These are phyloP conservation scores for Drosophila greeni DNA, from an alignment of 2,888 invertebrate genomes.

Conservation along the genomic window DNA sequence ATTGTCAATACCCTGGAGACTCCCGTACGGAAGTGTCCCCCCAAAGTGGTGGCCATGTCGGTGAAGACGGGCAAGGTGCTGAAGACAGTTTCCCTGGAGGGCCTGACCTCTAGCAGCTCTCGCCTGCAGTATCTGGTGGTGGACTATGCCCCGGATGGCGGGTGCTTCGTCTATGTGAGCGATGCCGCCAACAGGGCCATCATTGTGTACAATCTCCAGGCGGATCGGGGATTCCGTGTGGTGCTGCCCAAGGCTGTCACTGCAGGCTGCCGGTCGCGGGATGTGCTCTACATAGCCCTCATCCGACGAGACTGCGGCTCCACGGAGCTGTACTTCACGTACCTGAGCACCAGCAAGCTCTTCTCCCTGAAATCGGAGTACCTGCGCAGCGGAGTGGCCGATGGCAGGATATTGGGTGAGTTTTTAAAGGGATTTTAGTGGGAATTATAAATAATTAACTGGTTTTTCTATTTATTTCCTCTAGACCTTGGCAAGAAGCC, in stretches of 20 bases:
- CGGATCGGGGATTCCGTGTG: constrained; percentile 83
- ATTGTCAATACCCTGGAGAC: constrained; percentile 84
- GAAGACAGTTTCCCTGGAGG: constrained; percentile 82
- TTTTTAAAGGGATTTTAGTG: constrained; percentile 64
- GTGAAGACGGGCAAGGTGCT: constrained; percentile 82
- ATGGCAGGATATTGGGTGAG: constrained; percentile 80
- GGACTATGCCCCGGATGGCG: constrained; percentile 83
- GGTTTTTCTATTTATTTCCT: background rate
- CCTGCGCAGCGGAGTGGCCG: constrained; percentile 81
- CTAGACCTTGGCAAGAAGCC: constrained; percentile 81
- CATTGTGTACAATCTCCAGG: constrained; percentile 84
- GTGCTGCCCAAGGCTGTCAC: constrained; percentile 81
- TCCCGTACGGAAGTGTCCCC: constrained; percentile 83
- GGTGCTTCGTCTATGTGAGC: constrained; percentile 83
- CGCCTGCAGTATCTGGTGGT: constrained; percentile 85
- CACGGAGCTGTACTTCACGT: constrained; percentile 82
- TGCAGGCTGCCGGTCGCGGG: constrained; percentile 80
- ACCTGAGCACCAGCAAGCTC: constrained; percentile 82
- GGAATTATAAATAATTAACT: background rate
- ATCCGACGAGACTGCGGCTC: constrained; percentile 81
- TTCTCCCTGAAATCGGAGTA: constrained; percentile 84
- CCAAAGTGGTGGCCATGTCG: constrained; percentile 84
- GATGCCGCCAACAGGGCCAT: constrained; percentile 85
- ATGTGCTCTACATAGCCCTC: constrained; percentile 84
- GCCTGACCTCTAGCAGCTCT: constrained; percentile 81